phyloP scores from a whole-genome alignment of 2,888 invertebrate genomes.

The Macaria notata region DNA sequence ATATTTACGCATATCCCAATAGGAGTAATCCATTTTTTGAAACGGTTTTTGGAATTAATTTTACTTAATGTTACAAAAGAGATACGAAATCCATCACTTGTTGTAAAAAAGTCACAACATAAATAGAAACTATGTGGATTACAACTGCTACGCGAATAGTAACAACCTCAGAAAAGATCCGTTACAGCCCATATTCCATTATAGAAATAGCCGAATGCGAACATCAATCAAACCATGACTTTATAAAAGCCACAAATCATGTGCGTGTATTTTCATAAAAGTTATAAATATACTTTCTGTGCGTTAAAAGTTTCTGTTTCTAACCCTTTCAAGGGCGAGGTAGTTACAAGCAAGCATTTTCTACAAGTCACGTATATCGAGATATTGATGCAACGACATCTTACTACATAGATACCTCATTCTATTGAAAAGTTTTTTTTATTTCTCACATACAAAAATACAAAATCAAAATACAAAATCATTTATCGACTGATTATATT shows the following conservation, averaged over 20 bases:
- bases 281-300: slow-evolving; percentile 54
- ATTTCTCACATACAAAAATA: too few species aligned
- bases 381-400: slow-evolving; percentile 35
- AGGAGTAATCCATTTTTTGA: too few species aligned
- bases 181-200: slow-evolving; percentile 20
- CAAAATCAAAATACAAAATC: too few species aligned
- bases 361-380: slow-evolving; percentile 61
- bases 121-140: too few species aligned
- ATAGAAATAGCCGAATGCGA: slow-evolving; percentile 35
- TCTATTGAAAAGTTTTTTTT: too few species aligned
- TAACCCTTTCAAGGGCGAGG: slow-evolving; percentile 66
- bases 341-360: slow-evolving; percentile 63
- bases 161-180: slow-evolving; percentile 12
- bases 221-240: slow-evolving; percentile 54
- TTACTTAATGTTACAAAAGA: too few species aligned
- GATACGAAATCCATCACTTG: too few species aligned
- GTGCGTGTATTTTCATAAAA: slow-evolving; percentile 48
- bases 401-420: too few species aligned
- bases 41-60: too few species aligned
- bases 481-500: too few species aligned
- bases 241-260: slow-evolving; percentile 61
- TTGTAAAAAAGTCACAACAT: too few species aligned
- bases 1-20: too few species aligned
- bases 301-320: slow-evolving; percentile 46
- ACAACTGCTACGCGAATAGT: not conserved